Percentiles rank a stretch among this genome's conserved stretches.
These are phyloP conservation scores for Rhynchonycteris naso DNA, from an alignment of 2,797 vertebrate species.

Conservation along the genomic window DNA sequence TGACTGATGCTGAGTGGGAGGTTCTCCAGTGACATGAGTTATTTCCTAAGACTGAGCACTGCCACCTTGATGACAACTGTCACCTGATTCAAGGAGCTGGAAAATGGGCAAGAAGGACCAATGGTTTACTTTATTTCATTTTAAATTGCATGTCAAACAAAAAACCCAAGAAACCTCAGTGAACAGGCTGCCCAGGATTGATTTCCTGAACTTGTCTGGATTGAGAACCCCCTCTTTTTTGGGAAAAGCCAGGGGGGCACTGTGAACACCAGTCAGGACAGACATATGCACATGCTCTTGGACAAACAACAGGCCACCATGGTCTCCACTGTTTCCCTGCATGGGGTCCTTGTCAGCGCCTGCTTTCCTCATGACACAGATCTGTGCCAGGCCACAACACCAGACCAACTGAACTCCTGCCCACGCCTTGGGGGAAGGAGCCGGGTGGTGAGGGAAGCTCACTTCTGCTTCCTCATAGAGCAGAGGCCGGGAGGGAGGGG, in stretches of 20 bases:
- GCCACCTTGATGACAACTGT: background rate
- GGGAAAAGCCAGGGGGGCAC: background rate
- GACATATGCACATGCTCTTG: background rate
- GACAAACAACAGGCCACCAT: too few species aligned
- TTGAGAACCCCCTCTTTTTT: too few species aligned
- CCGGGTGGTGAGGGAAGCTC: background rate
- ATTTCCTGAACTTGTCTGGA: background rate
- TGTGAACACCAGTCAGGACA: background rate
- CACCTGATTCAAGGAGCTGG: background rate
- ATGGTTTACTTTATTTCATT: background rate
- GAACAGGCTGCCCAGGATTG: background rate
- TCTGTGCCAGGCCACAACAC: background rate
- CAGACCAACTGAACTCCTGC: background rate
- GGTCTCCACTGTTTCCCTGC: background rate
- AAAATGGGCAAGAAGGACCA: background rate
- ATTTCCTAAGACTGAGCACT: background rate
- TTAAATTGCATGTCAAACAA: background rate
- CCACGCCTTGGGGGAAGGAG: background rate
- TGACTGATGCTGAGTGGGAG: fast-evolving
- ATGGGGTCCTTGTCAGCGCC: fast-evolving
- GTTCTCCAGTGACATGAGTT: background rate
- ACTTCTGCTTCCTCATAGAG: background rate
- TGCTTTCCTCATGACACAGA: background rate
- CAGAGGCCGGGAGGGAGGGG: too few species aligned
- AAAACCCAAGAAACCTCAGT: background rate